phyloP scores from a whole-genome alignment of 2,888 invertebrate genomes.

The Meliscaeva auricollis region DNA sequence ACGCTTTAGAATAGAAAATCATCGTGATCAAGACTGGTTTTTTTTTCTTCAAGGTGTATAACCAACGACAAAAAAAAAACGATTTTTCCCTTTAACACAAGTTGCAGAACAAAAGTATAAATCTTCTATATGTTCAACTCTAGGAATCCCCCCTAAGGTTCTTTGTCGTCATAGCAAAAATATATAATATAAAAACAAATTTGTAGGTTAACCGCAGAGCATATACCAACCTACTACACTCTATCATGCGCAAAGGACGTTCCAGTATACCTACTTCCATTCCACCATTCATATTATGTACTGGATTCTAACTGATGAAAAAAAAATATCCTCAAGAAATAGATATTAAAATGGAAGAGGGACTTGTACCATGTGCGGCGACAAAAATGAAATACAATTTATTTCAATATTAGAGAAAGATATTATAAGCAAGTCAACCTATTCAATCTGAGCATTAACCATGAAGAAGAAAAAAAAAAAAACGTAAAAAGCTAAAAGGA shows the following conservation, averaged over 20 bases:
- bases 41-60: not conserved
- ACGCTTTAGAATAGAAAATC: constrained; percentile 35
- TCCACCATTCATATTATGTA: not conserved
- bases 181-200: not conserved
- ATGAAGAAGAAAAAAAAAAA: not conserved
- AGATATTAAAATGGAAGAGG: not conserved
- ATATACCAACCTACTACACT: not conserved
- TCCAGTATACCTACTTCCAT: constrained; percentile 45
- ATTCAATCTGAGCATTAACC: not conserved
- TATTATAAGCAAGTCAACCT: too few relatives aligned
- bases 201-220: constrained; percentile 68
- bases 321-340: constrained; percentile 34
- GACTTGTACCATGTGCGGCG: too few relatives aligned
- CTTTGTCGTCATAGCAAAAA: constrained; percentile 41
- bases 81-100: not conserved
- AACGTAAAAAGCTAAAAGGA: not conserved
- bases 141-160: constrained; percentile 54
- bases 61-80: constrained; percentile 30
- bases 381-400: too few relatives aligned
- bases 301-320: constrained; percentile 5
- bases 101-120: not conserved
- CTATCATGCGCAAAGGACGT: constrained; percentile 69
- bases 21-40: constrained; percentile 52
- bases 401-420: not conserved
- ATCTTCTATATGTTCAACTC: too few relatives aligned